Percentiles rank a stretch among this genome's conserved stretches.
These are phyloP conservation scores for Leuctra nigra DNA, from an alignment of 2,888 invertebrate genomes.

Conservation along the genomic window DNA sequence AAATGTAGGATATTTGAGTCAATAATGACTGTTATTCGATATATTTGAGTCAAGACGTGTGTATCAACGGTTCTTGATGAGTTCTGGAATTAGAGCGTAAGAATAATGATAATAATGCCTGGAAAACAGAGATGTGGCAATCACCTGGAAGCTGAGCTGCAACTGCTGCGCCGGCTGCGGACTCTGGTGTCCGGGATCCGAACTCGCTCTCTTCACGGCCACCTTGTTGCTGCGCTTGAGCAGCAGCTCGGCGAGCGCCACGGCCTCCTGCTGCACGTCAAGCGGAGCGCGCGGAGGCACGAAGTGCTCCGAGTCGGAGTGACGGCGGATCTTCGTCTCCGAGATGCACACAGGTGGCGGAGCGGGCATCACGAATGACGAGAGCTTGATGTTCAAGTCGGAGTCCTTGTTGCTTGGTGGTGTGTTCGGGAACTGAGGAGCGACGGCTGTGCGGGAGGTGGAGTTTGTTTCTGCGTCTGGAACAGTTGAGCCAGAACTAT, in stretches of 20 bases:
- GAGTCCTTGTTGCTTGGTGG: constrained; percentile 41
- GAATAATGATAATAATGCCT: no score
- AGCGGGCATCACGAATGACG: constrained; percentile 50
- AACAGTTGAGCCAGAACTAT: no score
- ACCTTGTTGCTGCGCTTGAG: constrained; percentile 63
- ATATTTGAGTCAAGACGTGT: no score
- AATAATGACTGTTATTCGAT: no score
- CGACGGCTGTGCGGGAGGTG: constrained; percentile 32
- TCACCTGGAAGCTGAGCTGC: constrained; percentile 51
- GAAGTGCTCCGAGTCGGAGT: constrained; percentile 53
- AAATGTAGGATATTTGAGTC: no score
- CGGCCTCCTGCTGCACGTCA: constrained; percentile 55
- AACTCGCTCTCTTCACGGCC: constrained; percentile 59
- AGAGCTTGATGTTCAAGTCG: constrained; percentile 26
- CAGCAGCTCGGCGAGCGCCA: constrained; percentile 68
- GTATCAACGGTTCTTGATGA: no score
- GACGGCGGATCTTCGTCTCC: constrained; percentile 41
- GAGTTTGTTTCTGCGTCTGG: no score
- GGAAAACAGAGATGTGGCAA: no score
- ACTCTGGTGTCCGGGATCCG: constrained; percentile 52
- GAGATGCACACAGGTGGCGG: constrained; percentile 25
- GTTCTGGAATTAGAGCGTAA: no score
- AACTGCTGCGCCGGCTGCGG: constrained; percentile 24
- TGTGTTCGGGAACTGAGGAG: constrained; percentile 41
- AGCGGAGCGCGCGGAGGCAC: constrained; percentile 42